Percentiles rank a stretch among this genome's conserved stretches.
phyloP scores from a whole-genome alignment of 1,140 invertebrate genomes.

The Dreissena polymorpha region DNA sequence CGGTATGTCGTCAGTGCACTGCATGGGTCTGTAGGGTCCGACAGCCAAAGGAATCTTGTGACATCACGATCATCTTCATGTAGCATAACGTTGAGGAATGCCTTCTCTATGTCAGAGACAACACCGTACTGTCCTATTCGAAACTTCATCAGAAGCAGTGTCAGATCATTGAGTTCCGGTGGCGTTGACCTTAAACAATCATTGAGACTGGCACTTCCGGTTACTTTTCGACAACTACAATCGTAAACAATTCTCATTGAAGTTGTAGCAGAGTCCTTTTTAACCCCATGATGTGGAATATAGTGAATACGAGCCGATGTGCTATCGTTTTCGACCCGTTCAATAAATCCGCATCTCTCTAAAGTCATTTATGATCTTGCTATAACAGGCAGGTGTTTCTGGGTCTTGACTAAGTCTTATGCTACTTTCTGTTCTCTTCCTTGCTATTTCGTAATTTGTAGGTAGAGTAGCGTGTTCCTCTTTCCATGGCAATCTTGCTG shows the following conservation, averaged over 20 bases:
- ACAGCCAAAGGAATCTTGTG: constrained; percentile 58
- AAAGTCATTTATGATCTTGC: constrained; percentile 44
- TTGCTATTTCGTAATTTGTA: constrained; percentile 11
- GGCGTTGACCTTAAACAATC: constrained; percentile 15
- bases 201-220: constrained; percentile 3
- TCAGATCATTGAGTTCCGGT: not conserved
- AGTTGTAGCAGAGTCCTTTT: constrained; percentile 52
- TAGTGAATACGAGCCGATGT: not conserved
- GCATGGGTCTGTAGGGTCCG: not conserved
- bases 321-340: constrained; percentile 3
- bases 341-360: constrained; percentile 38
- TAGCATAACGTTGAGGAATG: constrained; percentile 15
- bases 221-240: constrained; percentile 27
- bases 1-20: not conserved
- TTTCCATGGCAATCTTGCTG: constrained; percentile 54
- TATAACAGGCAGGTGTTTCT: constrained; percentile 21
- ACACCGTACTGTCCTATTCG: not conserved
- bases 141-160: constrained; percentile 6
- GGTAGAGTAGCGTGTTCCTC: constrained; percentile 16
- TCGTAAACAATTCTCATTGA: constrained; percentile 57
- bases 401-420: constrained; percentile 33
- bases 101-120: constrained; percentile 14
- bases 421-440: constrained; percentile 25
- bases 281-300: constrained; percentile 54
- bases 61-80: constrained; percentile 19